A percentile compares a stretch with the other conserved stretches of the same genome.
Conservation (phyloP, 2,113 vertebrate species). For the Tragelaphus scriptus region DNA sequence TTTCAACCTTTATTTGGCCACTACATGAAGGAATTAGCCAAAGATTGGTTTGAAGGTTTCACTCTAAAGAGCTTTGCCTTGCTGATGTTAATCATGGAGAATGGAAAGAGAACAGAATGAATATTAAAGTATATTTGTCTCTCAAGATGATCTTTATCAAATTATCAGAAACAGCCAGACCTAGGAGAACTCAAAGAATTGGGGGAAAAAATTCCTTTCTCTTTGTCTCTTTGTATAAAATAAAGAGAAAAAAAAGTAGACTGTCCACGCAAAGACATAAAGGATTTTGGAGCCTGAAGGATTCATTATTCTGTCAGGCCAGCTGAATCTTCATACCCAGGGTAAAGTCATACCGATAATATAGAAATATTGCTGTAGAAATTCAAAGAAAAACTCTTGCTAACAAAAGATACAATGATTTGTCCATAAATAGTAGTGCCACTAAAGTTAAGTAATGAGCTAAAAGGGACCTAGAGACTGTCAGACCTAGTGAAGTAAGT, state of each 20-base stretch:
- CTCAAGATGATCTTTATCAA: neutral
- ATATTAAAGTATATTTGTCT: neutral
- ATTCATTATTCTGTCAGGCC: neutral
- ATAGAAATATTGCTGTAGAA: neutral
- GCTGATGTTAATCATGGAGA: neutral
- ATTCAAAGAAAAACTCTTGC: neutral
- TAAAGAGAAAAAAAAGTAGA: neutral
- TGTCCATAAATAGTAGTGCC: neutral
- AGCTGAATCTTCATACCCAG: neutral
- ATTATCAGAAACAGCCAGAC: neutral
- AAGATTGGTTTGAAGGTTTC: neutral
- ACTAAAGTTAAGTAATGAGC: neutral
- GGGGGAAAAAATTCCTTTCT: neutral
- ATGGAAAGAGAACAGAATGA: neutral
- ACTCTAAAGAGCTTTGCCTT: neutral
- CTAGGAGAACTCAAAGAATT: neutral
- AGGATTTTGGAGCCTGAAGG: neutral
- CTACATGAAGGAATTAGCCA: neutral
- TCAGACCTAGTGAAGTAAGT: neutral
- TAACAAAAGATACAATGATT: neutral
- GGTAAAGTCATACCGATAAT: neutral
- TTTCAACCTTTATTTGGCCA: neutral
- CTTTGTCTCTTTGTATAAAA: neutral
- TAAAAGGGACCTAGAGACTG: neutral
- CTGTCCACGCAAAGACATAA: neutral